Evolutionary conservation across 1,140 invertebrate species (phyloP), one percentile per base, ranked within the genome.

Genomic region (Monochamus saltuarius): DNA sequence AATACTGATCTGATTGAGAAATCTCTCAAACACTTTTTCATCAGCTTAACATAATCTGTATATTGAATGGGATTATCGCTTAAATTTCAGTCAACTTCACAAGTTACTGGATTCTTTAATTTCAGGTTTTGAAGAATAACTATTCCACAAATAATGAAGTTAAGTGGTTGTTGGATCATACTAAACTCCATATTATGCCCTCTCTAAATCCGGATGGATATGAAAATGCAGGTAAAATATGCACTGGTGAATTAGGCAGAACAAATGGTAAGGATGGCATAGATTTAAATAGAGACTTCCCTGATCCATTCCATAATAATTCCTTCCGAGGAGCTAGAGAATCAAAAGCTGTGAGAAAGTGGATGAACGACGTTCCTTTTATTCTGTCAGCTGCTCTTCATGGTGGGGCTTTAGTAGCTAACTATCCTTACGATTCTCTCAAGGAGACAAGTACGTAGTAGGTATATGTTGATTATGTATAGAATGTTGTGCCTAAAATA

Each of bases 321-420:
- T 29, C 22, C 22, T 3, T 29, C 22, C 2, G 22, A 29, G 22
- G 6, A 29, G 22, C 22, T 29, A 45, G 34, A 1, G 81, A 83
- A 71, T 78, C 79, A 1, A 60, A 61, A 57, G 80, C 79, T 11
- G 61, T 82, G 7, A 72, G 66, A 40, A 65, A 77, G 22, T 80
- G 78, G 82, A 73, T 83, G 64, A 56, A 73, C 4, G 59, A 72
- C 14, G 71, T 71, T 34, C 77, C 77, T 10, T 85, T 86, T 65
- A 76, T 82, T 40, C 58, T 85, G 13, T 83, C 82, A 6, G 78
- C 82, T 0, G 80, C 78, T 65, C 62, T 86, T n/a, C 82, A 85
- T 52, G 81, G 80, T 42, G 84, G 83, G 14, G 82, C 82, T 7
- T 61, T 84, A 14, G 82, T 83, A 58, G 80, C 81, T 10, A 81